Conservation (phyloP, 23 tunicate species). For the Halocynthia aurantium region DNA sequence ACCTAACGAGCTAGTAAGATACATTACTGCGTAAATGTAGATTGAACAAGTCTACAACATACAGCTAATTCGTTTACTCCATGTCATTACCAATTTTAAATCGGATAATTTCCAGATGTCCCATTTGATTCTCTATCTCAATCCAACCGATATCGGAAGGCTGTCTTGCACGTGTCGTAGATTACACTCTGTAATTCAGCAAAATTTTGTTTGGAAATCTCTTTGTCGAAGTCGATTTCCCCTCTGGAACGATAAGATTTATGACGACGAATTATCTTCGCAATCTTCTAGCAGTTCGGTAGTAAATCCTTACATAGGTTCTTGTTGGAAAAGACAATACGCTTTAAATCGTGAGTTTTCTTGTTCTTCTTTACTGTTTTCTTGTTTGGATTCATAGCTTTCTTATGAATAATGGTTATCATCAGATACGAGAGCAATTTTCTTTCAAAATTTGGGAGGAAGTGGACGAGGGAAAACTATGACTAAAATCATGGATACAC, state of each 20-base stretch:
- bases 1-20: constrained; percentile 11
- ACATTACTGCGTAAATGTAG: not conserved
- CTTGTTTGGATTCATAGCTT: not conserved
- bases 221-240: constrained; percentile 47
- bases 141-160: constrained; percentile 48
- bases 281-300: not conserved
- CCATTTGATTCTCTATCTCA: constrained; percentile 41
- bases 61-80: not conserved
- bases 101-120: constrained; percentile 28
- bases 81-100: not conserved
- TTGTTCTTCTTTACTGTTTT: not conserved
- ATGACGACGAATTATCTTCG: not conserved
- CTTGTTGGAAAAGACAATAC: constrained; percentile 74
- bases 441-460: constrained; percentile 64
- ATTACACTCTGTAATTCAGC: constrained; percentile 34
- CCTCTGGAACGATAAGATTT: constrained; percentile 28
- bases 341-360: constrained; percentile 63
- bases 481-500: constrained; percentile 35
- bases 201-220: constrained; percentile 65
- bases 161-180: constrained; percentile 52
- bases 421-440: constrained; percentile 65
- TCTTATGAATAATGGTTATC: not conserved
- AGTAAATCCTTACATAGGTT: constrained; percentile 15
- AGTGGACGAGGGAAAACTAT: constrained; percentile 19
- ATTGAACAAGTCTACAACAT: not conserved